Conservation (phyloP, 2,888 invertebrate genomes). For the Phaedon cochleariae region DNA sequence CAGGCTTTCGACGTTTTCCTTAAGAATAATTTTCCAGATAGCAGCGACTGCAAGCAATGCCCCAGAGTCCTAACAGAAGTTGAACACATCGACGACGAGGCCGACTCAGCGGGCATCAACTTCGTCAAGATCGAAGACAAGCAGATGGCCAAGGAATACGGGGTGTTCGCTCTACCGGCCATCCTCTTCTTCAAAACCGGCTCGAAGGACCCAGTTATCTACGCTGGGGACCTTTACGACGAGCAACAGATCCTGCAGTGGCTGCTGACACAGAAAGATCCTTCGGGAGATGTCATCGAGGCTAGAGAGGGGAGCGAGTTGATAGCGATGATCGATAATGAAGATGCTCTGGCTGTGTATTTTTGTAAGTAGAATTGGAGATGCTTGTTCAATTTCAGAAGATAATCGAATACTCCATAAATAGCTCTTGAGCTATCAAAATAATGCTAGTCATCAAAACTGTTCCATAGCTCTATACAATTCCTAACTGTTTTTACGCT, state of each 20-base stretch:
- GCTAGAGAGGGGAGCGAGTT: conserved; percentile 84
- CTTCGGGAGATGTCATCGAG: conserved; percentile 90
- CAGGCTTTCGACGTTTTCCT: too few relatives aligned
- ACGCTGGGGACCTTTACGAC: conserved; percentile 88
- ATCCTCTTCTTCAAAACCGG: conserved; percentile 89
- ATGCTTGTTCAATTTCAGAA: too few relatives aligned
- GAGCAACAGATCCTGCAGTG: conserved; percentile 89
- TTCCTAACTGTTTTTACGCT: too few relatives aligned
- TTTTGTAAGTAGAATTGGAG: conserved; percentile 79
- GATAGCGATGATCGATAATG: conserved; percentile 77
- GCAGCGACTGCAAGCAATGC: conserved; percentile 95
- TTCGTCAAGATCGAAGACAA: conserved; percentile 93
- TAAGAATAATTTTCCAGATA: conserved; percentile 72
- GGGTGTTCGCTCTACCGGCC: conserved; percentile 90
- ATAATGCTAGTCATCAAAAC: too few relatives aligned
- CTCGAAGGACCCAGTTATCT: conserved; percentile 89
- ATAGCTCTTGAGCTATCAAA: too few relatives aligned
- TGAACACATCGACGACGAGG: conserved; percentile 94
- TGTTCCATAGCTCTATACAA: too few relatives aligned
- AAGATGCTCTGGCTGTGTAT: conserved; percentile 86
- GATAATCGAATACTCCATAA: too few relatives aligned
- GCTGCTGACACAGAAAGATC: conserved; percentile 91
- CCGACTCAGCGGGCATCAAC: conserved; percentile 88
- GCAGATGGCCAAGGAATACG: conserved; percentile 84
- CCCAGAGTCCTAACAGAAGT: conserved; percentile 86